A percentile compares a stretch with the other conserved stretches of the same genome.
Conservation (phyloP, 2,113 vertebrate species). For the Cheirogaleus medius region DNA sequence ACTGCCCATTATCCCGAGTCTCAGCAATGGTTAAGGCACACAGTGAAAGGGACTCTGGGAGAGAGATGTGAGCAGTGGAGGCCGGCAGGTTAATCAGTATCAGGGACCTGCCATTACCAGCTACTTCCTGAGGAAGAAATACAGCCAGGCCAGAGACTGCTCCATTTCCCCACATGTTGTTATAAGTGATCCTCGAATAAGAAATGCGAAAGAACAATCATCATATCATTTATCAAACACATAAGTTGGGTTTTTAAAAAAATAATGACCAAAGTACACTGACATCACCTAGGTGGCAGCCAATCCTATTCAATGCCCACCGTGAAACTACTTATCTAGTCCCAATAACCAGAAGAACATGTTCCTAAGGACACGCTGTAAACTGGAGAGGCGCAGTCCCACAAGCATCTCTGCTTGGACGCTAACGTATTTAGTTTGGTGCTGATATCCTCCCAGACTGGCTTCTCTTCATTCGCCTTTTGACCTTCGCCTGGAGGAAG, state of each 20-base stretch:
- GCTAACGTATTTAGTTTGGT: not conserved
- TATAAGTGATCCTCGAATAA: not conserved
- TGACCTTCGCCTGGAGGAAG: constrained; percentile 41
- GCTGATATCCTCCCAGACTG: not conserved
- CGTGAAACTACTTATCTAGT: not conserved
- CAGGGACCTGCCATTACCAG: not conserved
- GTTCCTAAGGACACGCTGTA: not conserved
- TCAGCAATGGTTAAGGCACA: not conserved
- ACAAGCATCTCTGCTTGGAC: not conserved
- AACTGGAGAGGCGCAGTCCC: not conserved
- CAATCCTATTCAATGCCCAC: not conserved
- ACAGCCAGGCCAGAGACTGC: not conserved
- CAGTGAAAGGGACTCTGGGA: not conserved
- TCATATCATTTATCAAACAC: not conserved
- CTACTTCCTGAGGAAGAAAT: not conserved
- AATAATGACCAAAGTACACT: not conserved
- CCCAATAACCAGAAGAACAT: not conserved
- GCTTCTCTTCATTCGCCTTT: not conserved
- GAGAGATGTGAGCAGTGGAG: not conserved
- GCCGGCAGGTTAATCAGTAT: not conserved
- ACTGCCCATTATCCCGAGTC: not conserved
- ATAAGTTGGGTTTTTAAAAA: not conserved
- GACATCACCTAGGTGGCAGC: not conserved
- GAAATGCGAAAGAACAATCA: not conserved
- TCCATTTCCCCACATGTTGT: not conserved